These are phyloP conservation scores for Macquaria ambigua DNA, from an alignment of 2,113 vertebrate species.

Conservation along the genomic window DNA sequence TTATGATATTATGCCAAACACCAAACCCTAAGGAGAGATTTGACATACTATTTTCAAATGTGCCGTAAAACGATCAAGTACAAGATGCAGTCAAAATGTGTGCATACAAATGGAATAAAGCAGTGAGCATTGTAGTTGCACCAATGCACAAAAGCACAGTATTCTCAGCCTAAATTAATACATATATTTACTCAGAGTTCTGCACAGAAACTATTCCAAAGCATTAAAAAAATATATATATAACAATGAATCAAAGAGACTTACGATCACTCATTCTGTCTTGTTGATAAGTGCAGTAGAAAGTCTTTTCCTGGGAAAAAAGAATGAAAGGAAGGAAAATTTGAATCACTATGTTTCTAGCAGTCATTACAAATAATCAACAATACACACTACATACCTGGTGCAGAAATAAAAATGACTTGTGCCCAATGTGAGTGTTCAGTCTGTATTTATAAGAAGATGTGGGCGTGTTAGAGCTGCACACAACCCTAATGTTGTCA, in stretches of 20 bases:
- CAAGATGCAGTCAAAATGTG: too few species aligned
- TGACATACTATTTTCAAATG: too few species aligned
- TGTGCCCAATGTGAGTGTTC: background rate
- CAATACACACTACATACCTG: conserved; percentile 25
- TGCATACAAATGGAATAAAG: too few species aligned
- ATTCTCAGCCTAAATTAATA: background rate
- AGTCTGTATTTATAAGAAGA: conserved; percentile 48
- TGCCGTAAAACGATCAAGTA: too few species aligned
- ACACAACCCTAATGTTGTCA: background rate
- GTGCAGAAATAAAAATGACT: background rate
- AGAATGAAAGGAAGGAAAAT: background rate
- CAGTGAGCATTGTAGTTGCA: too few species aligned
- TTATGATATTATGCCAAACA: too few species aligned
- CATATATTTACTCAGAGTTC: background rate
- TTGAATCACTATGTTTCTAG: background rate
- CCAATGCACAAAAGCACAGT: background rate
- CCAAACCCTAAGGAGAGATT: too few species aligned
- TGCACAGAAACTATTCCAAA: background rate
- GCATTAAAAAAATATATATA: background rate
- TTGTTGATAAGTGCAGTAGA: background rate
- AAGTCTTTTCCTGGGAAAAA: background rate
- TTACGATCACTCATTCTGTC: conserved; percentile 57
- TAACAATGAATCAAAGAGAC: conserved; percentile 20
- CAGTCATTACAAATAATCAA: background rate
- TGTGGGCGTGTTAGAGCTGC: conserved; percentile 16